A percentile compares a stretch with the other conserved stretches of the same genome.
phyloP scores from a whole-genome alignment of 64 coral and sea anemone species.

The Orbicella faveolata region DNA sequence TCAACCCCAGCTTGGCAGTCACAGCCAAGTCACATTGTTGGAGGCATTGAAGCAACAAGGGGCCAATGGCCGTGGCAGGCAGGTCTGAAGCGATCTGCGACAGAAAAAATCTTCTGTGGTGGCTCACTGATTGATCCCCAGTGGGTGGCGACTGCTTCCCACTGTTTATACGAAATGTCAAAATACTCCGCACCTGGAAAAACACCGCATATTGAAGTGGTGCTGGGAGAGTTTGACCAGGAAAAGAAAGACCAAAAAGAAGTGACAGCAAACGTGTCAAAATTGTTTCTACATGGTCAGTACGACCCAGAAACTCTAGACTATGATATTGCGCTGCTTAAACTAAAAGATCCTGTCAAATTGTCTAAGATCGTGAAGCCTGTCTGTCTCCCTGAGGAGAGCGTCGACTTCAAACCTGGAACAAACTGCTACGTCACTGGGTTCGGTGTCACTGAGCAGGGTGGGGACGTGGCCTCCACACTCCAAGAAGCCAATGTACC shows the following conservation, averaged over 20 bases:
- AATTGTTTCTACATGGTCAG: constrained; percentile 38
- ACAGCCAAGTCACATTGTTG: constrained; percentile 58
- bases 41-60: constrained; percentile 47
- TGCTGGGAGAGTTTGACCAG: constrained; percentile 62
- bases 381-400: constrained; percentile 43
- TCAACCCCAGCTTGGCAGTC: neutral
- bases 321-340: constrained; percentile 53
- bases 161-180: constrained; percentile 66
- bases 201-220: constrained; percentile 31
- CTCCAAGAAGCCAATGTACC: constrained; percentile 67
- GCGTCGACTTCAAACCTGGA: constrained; percentile 55
- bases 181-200: constrained; percentile 11
- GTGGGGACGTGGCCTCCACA: constrained; percentile 37
- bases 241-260: constrained; percentile 46
- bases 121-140: constrained; percentile 52
- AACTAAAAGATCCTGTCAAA: constrained; percentile 52
- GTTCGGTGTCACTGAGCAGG: constrained; percentile 58
- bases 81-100: constrained; percentile 38
- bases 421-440: constrained; percentile 64
- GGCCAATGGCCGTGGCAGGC: constrained; percentile 71
- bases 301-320: constrained; percentile 52
- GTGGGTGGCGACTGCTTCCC: constrained; percentile 60
- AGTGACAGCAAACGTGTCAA: constrained; percentile 7
- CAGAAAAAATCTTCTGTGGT: constrained; percentile 57
- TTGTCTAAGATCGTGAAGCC: constrained; percentile 48